Base-by-base conservation (phyloP, 1,140 invertebrate genomes). In the Pectinophora gossypiella region DNA sequence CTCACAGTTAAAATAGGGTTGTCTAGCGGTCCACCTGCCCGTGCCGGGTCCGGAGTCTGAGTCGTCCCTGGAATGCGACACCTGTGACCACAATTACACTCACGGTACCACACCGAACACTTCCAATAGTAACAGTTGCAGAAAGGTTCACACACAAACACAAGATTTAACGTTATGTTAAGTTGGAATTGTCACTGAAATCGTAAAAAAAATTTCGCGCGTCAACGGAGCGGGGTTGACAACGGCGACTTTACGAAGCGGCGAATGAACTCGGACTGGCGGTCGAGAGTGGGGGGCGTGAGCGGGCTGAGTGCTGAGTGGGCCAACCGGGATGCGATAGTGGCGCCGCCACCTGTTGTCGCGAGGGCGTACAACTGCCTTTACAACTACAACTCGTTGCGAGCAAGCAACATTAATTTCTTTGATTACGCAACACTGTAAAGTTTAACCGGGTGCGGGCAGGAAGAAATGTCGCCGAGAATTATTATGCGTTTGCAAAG, bases 51-150 rank as follows among this genome's bases (percentile, higher is more conserved):
- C 66, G 65, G 73, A 83, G 74, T 72, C 78, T 82, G 72, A 58
- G 71, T 65, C 72, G 77, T 80, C 68, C 71, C 62, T 59, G 82
- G 82, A 82, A 85, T 83, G 77, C 64, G 64, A 81, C 79, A 83
- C 81, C 81, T 83, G 81, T 70, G 74, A 72, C 62, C 72, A 79
- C 76, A 75, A 64, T 19, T 55, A 65, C 65, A 72, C 68, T 70
- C 79, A 76, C 73, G 66, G 63, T 66, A 62, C 67, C 35, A 75
- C 68, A 63, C 56, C 49, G 54, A 60, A 50, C 61, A 58, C 61
- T 61, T 55, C 13, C 68, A 69, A 61, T 40, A 7, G 6, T 32
- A 32, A 1, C 9, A 3, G 7, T 6, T 16, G 3, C 10, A 60
- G 47, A 67, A 56, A 55, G 61, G 46, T 67, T 65, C 61, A 49